These are phyloP conservation scores for Sebastes paucispinis DNA, from an alignment of 2,797 vertebrate species.

Conservation along the genomic window DNA sequence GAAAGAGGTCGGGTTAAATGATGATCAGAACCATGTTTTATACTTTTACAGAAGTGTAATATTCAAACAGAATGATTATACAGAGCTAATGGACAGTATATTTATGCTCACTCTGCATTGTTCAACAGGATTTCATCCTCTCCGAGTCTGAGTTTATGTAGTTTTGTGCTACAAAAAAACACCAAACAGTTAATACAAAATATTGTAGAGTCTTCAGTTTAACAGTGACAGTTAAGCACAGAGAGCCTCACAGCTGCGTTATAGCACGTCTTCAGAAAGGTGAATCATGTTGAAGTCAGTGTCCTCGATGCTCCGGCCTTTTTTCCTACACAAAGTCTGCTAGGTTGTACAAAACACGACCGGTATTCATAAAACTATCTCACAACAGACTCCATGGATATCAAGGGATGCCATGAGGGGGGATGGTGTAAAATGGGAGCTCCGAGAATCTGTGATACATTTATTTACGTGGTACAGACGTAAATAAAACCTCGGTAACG, in stretches of 20 bases:
- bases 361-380: conserved; percentile 38
- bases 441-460: background rate
- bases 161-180: conserved; percentile 70
- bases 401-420: too few relatives aligned
- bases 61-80: conserved; percentile 59
- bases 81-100: conserved; percentile 46
- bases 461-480: background rate
- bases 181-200: conserved; percentile 69
- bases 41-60: conserved; percentile 55
- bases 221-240: conserved; percentile 60
- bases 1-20: conserved; percentile 49
- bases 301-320: conserved; percentile 19
- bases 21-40: conserved; percentile 53
- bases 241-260: conserved; percentile 44
- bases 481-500: too few relatives aligned
- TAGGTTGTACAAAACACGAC: conserved; percentile 35
- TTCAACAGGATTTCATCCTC: conserved; percentile 24
- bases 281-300: conserved; percentile 27
- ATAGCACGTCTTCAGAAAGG: conserved; percentile 14
- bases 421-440: background rate
- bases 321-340: conserved; percentile 56
- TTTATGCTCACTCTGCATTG: conserved; percentile 16
- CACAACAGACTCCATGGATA: background rate
- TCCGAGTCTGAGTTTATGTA: conserved; percentile 26
- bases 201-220: conserved; percentile 36